Evolutionary conservation across 2,113 vertebrate genomes (phyloP).

Genomic region (Mustela lutreola): DNA sequence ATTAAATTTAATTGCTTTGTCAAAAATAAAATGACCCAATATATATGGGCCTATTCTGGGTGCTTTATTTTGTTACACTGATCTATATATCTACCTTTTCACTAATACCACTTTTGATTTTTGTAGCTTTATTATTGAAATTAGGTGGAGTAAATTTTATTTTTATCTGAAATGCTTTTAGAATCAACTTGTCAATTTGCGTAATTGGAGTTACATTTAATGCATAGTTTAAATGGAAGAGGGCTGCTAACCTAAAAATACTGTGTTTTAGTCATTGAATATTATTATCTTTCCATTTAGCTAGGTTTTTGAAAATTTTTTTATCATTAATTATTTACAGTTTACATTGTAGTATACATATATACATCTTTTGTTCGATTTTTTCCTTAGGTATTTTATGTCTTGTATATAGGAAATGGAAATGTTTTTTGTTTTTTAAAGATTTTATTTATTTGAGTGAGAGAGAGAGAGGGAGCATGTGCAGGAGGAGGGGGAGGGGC

Average conservation of each 20-base stretch:
- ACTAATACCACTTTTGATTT: neutral
- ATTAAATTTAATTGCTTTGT: neutral
- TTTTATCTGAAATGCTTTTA: neutral
- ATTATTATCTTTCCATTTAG: neutral
- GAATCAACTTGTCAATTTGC: neutral
- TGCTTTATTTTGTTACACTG: neutral
- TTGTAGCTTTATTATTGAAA: neutral
- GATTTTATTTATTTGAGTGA: too few species aligned
- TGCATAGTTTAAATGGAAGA: neutral
- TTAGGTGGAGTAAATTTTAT: neutral
- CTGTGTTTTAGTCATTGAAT: neutral
- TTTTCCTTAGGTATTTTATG: neutral
- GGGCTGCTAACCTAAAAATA: neutral
- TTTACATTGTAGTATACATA: neutral
- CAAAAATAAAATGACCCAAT: neutral
- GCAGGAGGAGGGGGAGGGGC: too few species aligned
- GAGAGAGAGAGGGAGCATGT: too few species aligned
- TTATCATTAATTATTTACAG: neutral
- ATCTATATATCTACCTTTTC: neutral
- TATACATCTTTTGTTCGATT: neutral
- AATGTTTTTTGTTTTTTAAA: neutral
- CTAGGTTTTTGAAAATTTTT: neutral
- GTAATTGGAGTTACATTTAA: neutral
- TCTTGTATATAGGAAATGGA: neutral
- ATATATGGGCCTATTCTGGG: neutral